Evolutionary conservation across 1,140 invertebrate genomes (phyloP).

Genomic region (Rhopalosiphum padi): DNA sequence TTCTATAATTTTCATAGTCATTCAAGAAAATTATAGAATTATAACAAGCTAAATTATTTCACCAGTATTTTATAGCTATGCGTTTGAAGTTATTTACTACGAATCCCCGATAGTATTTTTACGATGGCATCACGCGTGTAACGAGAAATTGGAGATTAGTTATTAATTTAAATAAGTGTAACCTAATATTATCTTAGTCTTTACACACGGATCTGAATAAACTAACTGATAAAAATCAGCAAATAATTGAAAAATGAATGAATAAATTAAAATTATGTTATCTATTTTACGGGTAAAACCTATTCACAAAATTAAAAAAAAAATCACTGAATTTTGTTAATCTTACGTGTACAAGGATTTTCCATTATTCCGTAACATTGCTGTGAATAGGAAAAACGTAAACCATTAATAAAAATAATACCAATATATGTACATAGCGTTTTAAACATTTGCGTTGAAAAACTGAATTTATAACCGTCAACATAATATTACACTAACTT

Average conservation of each 20-base stretch:
- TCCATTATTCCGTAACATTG: background rate
- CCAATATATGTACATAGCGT: background rate
- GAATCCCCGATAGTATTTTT: too few species aligned
- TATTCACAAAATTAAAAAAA: background rate
- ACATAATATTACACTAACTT: background rate
- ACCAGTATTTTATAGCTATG: background rate
- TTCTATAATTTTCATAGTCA: background rate
- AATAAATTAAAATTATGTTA: background rate
- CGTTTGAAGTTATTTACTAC: background rate
- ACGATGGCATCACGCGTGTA: background rate
- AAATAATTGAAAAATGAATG: background rate
- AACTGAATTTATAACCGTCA: background rate
- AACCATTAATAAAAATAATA: background rate
- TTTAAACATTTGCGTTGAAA: background rate
- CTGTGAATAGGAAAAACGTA: background rate
- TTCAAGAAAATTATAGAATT: background rate
- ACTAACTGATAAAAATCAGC: background rate
- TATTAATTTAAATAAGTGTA: background rate
- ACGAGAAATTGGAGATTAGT: background rate
- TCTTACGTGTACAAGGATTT: background rate
- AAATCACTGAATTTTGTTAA: background rate
- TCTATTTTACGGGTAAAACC: background rate
- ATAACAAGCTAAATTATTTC: background rate
- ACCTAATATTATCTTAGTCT: background rate
- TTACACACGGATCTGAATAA: background rate